Evolutionary conservation across 1,140 invertebrate species (phyloP), one percentile per base, ranked within the genome.

Genomic region (Megalopta genalis): DNA sequence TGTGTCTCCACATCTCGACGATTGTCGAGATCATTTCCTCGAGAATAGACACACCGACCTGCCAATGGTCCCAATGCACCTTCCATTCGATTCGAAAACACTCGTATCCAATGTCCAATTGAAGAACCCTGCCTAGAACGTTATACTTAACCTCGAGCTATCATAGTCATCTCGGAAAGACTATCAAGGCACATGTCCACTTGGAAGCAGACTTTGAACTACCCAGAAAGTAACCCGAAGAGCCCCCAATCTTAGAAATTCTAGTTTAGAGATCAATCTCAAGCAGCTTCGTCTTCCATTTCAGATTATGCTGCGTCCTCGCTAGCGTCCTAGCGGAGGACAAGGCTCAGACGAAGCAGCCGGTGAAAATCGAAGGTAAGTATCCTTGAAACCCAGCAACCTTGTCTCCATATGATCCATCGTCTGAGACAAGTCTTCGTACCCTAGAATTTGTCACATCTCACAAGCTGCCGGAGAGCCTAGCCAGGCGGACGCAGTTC

Each of bases 381-480:
- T 59, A 16, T 49, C 1, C 6, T 6, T 0, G 16, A 21, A 52
- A 52, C 16, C 14, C 16, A 3, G 16, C 16, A 0, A 16, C 5
- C 18, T 0, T 21, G 16, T 18, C 0, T 52, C 4, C 4, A 52
- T 21, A 3, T 0, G 1, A 52, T 18, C 18, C 2, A 2, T 18
- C 0, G 49, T 21, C 6, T 52, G 4, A 52, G 10, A 46, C 0
- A 0, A 8, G 16, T 25, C 9, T 66, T 49, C 16, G 46, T 42
- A 16, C 16, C 27, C 6, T 59, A 92, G 91, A 91, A 52, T 92
- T 89, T 70, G 86, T 90, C 32, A 88, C 90, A 37, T 91, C 92
- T 4, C 91, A 91, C 77, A 92, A 91, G 86, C 81, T 91, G 27
- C 90, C 90, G 0, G 89, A 88, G 49, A 84, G 80, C 10, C 37